phyloP scores from a whole-genome alignment of 1,140 invertebrate genomes.

The Drosophila ironensis region DNA sequence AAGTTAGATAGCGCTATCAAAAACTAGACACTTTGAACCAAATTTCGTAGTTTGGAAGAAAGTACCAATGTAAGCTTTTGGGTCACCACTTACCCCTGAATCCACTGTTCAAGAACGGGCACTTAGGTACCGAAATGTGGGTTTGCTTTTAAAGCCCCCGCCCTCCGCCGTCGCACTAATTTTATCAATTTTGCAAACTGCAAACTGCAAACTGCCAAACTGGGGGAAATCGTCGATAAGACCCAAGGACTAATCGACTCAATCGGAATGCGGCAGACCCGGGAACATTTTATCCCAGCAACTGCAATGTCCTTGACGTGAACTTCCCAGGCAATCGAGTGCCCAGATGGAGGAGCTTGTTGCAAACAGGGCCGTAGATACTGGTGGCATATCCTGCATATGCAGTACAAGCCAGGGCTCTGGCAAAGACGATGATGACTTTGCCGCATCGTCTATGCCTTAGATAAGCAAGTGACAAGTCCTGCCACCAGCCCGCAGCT shows the following conservation, averaged over 20 bases:
- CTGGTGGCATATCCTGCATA: conserved; percentile 17
- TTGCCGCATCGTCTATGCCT: conserved; percentile 49
- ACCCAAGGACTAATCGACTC: conserved; percentile 51
- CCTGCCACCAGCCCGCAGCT: conserved; percentile 9
- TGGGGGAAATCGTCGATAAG: conserved; percentile 36
- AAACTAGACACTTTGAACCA: too few species aligned
- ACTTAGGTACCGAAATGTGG: conserved; percentile 6
- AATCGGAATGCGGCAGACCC: conserved; percentile 46
- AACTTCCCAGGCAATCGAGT: conserved; percentile 18
- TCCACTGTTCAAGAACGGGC: conserved; percentile 14
- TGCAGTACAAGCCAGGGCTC: conserved; percentile 18
- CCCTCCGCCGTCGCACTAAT: conserved; percentile 44
- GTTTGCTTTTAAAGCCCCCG: conserved; percentile 17
- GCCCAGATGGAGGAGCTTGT: too few species aligned
- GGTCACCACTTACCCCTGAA: too few species aligned
- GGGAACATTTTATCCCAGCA: conserved; percentile 11
- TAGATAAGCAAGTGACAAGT: conserved; percentile 55
- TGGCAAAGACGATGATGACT: conserved; percentile 52
- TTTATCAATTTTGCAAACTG: conserved; percentile 64
- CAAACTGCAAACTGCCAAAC: conserved; percentile 29
- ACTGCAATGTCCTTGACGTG: conserved; percentile 68
- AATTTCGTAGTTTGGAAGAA: too few species aligned
- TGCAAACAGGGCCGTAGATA: too few species aligned
- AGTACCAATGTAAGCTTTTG: too few species aligned
- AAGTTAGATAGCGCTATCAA: too few species aligned